These are phyloP conservation scores for Psittacula derbiana DNA, from an alignment of 2,797 vertebrate species.

Conservation along the genomic window DNA sequence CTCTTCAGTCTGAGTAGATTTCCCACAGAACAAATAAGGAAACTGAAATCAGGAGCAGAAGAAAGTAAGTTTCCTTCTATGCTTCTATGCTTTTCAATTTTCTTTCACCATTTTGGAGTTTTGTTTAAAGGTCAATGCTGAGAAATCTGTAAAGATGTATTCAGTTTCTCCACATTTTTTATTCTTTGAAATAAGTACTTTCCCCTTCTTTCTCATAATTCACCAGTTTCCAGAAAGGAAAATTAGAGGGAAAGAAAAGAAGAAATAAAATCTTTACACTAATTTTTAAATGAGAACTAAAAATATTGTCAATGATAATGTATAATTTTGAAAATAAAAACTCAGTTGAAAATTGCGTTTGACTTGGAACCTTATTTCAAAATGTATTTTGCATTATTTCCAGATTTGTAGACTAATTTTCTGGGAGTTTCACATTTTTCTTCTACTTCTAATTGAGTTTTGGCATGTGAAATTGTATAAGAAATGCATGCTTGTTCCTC, in stretches of 20 bases:
- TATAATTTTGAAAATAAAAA: neutral
- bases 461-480: neutral
- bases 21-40: neutral
- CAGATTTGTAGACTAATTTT: neutral
- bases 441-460: neutral
- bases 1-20: neutral
- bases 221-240: neutral
- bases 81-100: neutral
- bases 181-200: neutral
- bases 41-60: neutral
- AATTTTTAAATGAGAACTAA: neutral
- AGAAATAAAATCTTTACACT: neutral
- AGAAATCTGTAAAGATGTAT: neutral
- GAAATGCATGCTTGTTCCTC: neutral
- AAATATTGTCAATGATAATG: neutral
- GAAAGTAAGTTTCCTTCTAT: neutral
- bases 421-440: neutral
- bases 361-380: neutral
- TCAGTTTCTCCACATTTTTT: neutral
- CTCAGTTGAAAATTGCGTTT: neutral
- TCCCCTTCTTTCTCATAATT: neutral
- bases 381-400: neutral
- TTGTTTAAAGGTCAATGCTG: neutral
- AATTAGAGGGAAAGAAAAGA: neutral
- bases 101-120: neutral